Conservation (phyloP, 1,140 invertebrate species). For the Drosophila saltans region DNA sequence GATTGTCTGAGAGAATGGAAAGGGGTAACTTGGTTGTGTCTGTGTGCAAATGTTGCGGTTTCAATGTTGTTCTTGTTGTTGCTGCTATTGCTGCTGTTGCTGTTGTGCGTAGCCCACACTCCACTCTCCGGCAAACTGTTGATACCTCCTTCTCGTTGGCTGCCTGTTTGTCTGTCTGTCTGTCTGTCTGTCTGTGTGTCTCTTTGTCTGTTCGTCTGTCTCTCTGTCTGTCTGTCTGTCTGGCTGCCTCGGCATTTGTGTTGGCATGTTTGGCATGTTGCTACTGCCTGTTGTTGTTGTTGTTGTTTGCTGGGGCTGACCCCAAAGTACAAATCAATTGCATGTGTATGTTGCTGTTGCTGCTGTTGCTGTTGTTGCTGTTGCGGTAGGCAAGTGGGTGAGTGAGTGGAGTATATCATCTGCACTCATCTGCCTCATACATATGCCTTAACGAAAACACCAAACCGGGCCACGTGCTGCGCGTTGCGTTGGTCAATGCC, state of each 20-base stretch:
- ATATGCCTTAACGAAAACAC: conserved; percentile 15
- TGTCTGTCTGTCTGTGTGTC: background rate
- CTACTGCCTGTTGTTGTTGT: conserved; percentile 27
- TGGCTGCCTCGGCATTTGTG: conserved; percentile 39
- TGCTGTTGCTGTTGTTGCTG: background rate
- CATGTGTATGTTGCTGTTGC: conserved; percentile 49
- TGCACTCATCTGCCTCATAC: conserved; percentile 29
- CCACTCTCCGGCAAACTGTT: conserved; percentile 48
- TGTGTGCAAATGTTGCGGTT: conserved; percentile 69
- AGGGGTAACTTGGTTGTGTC: conserved; percentile 22
- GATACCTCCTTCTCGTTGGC: conserved; percentile 19
- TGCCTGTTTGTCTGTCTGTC: conserved; percentile 1
- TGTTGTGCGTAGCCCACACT: conserved; percentile 21
- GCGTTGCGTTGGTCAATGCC: conserved; percentile 45
- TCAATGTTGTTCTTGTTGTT: conserved; percentile 48
- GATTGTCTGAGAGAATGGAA: conserved; percentile 5
- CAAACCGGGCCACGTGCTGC: conserved; percentile 48
- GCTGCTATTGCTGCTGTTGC: conserved; percentile 54
- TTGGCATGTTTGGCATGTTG: conserved; percentile 66
- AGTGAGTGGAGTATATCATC: conserved; percentile 43
- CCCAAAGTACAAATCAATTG: conserved; percentile 81
- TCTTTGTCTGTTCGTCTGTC: background rate
- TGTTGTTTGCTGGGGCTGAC: conserved; percentile 58
- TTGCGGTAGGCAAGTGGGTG: conserved; percentile 29
- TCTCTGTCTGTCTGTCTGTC: background rate